Evolutionary conservation across 64 coral and sea anemone species (phyloP).

Genomic region (Platygyra sinensis): DNA sequence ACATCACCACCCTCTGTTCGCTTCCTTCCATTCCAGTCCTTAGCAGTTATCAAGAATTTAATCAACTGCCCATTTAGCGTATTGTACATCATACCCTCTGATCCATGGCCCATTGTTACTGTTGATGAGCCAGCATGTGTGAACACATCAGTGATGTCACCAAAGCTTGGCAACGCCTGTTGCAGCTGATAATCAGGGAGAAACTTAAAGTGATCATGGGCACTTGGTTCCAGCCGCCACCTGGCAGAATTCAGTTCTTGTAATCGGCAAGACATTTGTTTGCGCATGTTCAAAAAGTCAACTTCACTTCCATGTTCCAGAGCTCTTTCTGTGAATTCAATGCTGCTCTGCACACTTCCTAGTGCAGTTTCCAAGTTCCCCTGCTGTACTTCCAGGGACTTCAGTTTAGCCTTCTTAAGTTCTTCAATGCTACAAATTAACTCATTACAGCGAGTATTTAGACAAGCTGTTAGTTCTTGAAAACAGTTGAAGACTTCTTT

Average conservation of each 20-base stretch:
- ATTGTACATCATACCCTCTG: no score
- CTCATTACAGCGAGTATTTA: background rate
- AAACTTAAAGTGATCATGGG: background rate
- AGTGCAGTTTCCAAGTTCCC: constrained; percentile 21
- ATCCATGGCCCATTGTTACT: no score
- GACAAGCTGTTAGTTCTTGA: background rate
- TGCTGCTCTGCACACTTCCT: constrained; percentile 21
- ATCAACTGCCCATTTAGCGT: no score
- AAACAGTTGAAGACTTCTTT: background rate
- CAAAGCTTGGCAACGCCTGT: no score
- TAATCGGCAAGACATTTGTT: constrained; percentile 33
- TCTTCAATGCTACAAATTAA: background rate
- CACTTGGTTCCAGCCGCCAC: constrained; percentile 38
- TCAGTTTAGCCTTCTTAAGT: background rate
- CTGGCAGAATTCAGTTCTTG: constrained; percentile 10
- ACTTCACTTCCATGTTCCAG: constrained; percentile 62
- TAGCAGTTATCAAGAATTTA: no score
- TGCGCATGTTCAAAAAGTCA: constrained; percentile 48
- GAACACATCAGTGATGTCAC: no score
- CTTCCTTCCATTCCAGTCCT: no score
- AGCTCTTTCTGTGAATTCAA: constrained; percentile 50
- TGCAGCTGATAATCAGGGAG: background rate
- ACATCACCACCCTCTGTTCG: no score
- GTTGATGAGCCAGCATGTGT: no score
- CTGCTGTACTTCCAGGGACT: background rate